Evolutionary conservation across 2,888 invertebrate genomes (phyloP).

Genomic region (Pecten maximus): DNA sequence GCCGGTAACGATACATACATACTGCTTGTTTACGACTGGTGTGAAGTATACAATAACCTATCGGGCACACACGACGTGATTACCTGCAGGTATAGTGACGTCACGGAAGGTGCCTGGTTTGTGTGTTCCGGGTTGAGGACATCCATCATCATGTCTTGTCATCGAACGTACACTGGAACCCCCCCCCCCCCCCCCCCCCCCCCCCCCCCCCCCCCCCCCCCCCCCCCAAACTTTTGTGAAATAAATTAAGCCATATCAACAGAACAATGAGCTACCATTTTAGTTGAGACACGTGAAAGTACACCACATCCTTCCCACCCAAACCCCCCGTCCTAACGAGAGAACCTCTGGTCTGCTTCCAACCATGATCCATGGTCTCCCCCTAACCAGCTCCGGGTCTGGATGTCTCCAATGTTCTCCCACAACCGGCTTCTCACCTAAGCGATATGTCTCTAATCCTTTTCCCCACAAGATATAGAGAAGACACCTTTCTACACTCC

Average conservation of each 20-base stretch:
- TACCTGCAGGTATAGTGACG: neutral
- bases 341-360: no score
- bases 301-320: no score
- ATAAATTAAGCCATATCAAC: neutral
- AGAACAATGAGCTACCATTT: no score
- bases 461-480: neutral
- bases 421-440: neutral
- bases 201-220: no score
- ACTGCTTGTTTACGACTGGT: neutral
- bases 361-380: neutral
- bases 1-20: no score
- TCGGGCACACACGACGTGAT: neutral
- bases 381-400: no score
- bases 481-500: neutral
- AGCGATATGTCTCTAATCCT: no score
- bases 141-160: neutral
- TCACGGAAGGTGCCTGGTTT: neutral
- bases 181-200: neutral
- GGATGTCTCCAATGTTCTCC: neutral
- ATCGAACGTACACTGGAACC: neutral
- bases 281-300: no score
- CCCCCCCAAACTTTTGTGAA: neutral
- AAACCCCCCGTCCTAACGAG: no score
- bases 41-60: neutral
- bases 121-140: neutral